Evolutionary conservation across 1,140 invertebrate species (phyloP).

Genomic region (Drosophila sproati): DNA sequence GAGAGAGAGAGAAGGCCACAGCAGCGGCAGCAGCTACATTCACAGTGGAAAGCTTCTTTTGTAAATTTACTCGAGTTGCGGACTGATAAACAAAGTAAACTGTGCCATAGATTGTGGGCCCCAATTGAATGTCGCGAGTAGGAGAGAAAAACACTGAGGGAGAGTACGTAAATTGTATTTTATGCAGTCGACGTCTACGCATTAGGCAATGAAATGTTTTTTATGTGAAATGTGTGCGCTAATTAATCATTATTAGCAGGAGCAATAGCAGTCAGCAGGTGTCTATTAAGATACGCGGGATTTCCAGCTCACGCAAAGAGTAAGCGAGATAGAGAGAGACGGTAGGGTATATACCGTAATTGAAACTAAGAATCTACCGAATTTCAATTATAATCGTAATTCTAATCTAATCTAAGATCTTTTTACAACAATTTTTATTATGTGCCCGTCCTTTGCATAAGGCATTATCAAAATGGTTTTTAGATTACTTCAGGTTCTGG

Average conservation of each 20-base stretch:
- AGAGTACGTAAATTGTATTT: conserved; percentile 11
- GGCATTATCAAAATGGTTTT: no score
- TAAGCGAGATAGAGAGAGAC: conserved; percentile 3
- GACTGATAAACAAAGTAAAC: conserved; percentile 71
- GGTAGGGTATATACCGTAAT: background rate
- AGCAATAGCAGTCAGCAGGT: conserved; percentile 1
- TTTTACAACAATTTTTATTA: no score
- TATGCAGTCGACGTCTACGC: conserved; percentile 8
- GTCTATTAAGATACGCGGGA: background rate
- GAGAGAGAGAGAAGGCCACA: conserved; percentile 28
- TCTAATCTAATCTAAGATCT: no score
- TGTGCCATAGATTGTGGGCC: conserved; percentile 47
- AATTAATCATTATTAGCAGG: conserved; percentile 69
- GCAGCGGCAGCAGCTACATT: conserved; percentile 7
- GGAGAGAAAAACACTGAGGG: conserved; percentile 12
- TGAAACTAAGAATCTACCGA: background rate
- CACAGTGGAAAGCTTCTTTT: conserved; percentile 44
- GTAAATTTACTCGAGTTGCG: conserved; percentile 44
- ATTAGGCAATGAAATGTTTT: conserved; percentile 44
- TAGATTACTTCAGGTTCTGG: no score
- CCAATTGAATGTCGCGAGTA: conserved; percentile 2
- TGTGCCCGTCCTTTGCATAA: no score
- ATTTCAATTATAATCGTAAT: no score
- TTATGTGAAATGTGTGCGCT: conserved; percentile 59
- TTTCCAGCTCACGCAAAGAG: conserved; percentile 41